phyloP scores from a whole-genome alignment of 2,888 invertebrate species.

The Drosophila fulvimacula region DNA sequence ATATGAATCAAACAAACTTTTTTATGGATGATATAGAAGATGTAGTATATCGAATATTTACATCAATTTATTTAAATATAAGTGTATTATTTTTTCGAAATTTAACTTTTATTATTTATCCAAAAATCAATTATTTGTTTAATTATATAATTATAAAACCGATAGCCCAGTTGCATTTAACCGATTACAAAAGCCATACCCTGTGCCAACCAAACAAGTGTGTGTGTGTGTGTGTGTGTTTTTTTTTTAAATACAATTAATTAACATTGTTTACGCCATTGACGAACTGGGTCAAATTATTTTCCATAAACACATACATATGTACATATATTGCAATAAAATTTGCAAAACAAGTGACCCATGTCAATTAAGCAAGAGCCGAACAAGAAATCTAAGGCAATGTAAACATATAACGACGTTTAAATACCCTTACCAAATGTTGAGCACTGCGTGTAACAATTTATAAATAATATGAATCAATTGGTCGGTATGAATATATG shows the following conservation, averaged over 20 bases:
- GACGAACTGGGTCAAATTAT: slow-evolving; percentile 61
- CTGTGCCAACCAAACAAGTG: slow-evolving; percentile 16
- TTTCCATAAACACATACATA: slow-evolving; percentile 22
- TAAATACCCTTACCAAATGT: slow-evolving; percentile 26
- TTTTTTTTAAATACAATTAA: slow-evolving; percentile 47
- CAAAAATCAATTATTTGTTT: neutral
- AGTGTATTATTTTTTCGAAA: too few species aligned
- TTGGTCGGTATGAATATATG: neutral
- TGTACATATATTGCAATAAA: slow-evolving; percentile 23
- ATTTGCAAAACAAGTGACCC: slow-evolving; percentile 60
- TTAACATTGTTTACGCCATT: slow-evolving; percentile 74
- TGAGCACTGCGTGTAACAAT: neutral
- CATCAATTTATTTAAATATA: too few species aligned
- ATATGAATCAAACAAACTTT: neutral
- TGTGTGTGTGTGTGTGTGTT: slow-evolving; percentile 2
- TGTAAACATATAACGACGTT: neutral
- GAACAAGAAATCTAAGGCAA: neutral
- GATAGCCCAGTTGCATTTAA: slow-evolving; percentile 1
- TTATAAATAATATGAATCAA: neutral
- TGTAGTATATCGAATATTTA: too few species aligned
- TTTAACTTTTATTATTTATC: neutral
- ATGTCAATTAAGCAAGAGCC: slow-evolving; percentile 47
- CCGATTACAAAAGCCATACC: neutral
- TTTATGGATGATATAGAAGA: too few species aligned
- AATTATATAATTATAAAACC: neutral